Conservation (phyloP, 2,113 vertebrate genomes). For the Gorsachius goisagi region DNA sequence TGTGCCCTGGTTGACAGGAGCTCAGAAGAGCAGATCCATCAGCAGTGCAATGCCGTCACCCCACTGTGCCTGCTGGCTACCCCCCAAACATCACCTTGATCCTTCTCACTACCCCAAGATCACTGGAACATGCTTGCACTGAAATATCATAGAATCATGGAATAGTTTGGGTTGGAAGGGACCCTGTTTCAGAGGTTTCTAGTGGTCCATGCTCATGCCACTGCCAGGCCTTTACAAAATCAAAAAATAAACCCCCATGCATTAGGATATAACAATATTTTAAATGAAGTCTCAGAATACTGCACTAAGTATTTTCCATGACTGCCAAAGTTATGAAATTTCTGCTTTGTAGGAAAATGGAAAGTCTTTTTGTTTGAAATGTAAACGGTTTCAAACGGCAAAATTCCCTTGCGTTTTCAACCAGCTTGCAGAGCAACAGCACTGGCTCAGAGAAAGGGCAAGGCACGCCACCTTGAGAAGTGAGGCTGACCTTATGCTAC, state of each 20-base stretch:
- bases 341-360: not conserved
- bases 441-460: not conserved
- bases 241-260: not conserved
- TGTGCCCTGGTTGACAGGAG: not conserved
- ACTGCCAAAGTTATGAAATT: not conserved
- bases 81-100: rapidly evolving
- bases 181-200: not conserved
- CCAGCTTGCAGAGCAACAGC: not conserved
- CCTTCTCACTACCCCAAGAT: not conserved
- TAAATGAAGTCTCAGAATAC: not conserved
- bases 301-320: not conserved
- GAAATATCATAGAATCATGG: not conserved
- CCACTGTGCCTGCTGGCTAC: not conserved
- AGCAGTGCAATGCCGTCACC: not conserved
- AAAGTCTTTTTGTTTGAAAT: not conserved
- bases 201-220: not conserved
- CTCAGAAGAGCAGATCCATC: not conserved
- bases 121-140: not conserved
- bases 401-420: not conserved
- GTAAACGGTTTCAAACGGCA: not conserved
- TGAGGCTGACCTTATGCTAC: not conserved
- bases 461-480: not conserved
- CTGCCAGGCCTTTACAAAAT: not conserved
- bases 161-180: not conserved
- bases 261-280: not conserved